Evolutionary conservation across 2,888 invertebrate genomes (phyloP).

Genomic region (Choristoneura rosaceana): DNA sequence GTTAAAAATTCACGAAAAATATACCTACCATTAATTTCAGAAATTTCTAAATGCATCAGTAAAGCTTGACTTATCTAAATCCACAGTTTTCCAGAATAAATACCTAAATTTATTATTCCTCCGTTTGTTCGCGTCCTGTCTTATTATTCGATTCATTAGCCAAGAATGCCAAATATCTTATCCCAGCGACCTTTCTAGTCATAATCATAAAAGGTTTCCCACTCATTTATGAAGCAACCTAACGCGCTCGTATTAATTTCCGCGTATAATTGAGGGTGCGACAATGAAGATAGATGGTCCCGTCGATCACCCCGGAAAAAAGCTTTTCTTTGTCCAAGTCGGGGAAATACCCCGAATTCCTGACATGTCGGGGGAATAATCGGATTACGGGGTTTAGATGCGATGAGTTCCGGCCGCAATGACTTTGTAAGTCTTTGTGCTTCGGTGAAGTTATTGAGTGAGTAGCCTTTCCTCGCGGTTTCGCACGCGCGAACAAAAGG

Average conservation of each 20-base stretch:
- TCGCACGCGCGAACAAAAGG: too few relatives aligned
- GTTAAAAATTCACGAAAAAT: too few relatives aligned
- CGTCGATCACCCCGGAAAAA: conserved; percentile 47
- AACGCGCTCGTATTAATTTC: conserved; percentile 1
- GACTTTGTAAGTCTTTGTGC: background rate
- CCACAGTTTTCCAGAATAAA: too few relatives aligned
- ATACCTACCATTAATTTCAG: too few relatives aligned
- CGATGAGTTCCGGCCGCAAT: background rate
- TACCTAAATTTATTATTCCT: too few relatives aligned
- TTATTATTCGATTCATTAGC: background rate
- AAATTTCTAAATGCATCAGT: too few relatives aligned
- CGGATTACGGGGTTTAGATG: conserved; percentile 10
- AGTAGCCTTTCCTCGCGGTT: too few relatives aligned
- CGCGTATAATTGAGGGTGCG: conserved; percentile 36
- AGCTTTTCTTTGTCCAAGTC: conserved; percentile 42
- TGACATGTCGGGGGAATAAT: conserved; percentile 15
- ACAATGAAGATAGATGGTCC: conserved; percentile 51
- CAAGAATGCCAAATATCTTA: background rate
- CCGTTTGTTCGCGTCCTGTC: too few relatives aligned
- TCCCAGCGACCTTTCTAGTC: background rate
- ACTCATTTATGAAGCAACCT: conserved; percentile 2
- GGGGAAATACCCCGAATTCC: conserved; percentile 19
- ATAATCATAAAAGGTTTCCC: background rate
- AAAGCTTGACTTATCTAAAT: too few relatives aligned
- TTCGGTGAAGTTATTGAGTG: background rate